Base-by-base conservation (phyloP, 2,113 vertebrate genomes). In the Upupa epops region DNA sequence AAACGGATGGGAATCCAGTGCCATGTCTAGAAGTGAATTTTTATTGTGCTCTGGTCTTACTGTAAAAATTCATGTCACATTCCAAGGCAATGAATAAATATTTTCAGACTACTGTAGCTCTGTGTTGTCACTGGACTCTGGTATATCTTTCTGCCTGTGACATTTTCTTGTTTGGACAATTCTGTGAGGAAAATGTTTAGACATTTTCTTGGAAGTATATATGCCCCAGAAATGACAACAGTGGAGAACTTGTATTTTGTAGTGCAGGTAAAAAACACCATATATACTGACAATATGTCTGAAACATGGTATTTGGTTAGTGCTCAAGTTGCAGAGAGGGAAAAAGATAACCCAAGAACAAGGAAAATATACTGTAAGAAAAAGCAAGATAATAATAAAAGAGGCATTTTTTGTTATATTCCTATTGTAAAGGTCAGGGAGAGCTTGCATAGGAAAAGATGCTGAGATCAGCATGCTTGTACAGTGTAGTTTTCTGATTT, bases 241-340 rank as follows among this genome's bases (percentile, higher is more conserved):
- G 56, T 76, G 34, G 26, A 32, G 13, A 37, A 10, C 8, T 14
- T 66, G 21, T 56, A 2, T 45, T 82, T 76, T 34, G 13, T 37
- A 56, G 25, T 15, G 17, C 17, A 45, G 28, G 12, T 52, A 11
- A 55, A 69, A 42, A 24, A 26, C 66, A 68, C 40, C 46, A 10
- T 11, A 5, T 0, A 0, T 63, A 6, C 6, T 45, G 64, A 17
- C 29, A 45, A 32, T 21, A 3, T 10, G 31, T 36, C 8, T 0
- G 1, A 49, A 48, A 34, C 25, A 25, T 8, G 52, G 28, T 15
- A 17, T 37, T 22, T 45, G 55, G 54, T 72, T 34, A 11, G 12
- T 2, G 3, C 65, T 72, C 5, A 10, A 9, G 11, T 6, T 69
- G 29, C 19, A n/a, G 10, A 32, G 9, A 32, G 58, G 36, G 58